phyloP scores from a whole-genome alignment of 1,140 invertebrate genomes.

The Halesus radiatus region DNA sequence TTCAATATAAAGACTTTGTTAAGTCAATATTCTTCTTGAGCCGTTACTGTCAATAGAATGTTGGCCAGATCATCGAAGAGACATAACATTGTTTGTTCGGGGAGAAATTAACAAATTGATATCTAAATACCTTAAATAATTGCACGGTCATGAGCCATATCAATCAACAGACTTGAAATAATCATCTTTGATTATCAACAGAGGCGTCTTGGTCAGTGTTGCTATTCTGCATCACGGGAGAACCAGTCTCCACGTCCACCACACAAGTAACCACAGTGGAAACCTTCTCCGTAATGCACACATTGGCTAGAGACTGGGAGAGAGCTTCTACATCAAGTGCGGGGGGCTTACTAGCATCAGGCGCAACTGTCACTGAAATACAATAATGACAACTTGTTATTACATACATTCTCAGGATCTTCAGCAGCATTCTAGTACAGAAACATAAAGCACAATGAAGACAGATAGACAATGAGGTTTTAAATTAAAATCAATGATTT shows the following conservation, averaged over 20 bases:
- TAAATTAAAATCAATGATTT: not conserved
- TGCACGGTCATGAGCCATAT: slow-evolving; percentile 38
- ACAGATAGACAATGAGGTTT: too few relatives aligned
- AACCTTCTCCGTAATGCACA: not conserved
- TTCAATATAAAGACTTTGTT: slow-evolving; percentile 14
- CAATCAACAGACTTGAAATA: slow-evolving; percentile 15
- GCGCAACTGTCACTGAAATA: not conserved
- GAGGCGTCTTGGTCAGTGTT: not conserved
- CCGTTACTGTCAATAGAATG: slow-evolving; percentile 1
- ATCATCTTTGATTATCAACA: slow-evolving; percentile 29
- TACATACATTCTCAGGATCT: too few relatives aligned
- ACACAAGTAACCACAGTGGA: too few relatives aligned
- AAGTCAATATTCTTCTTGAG: slow-evolving; percentile 6
- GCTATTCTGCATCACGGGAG: not conserved
- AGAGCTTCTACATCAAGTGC: slow-evolving; percentile 1
- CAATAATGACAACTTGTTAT: too few relatives aligned
- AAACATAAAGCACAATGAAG: too few relatives aligned
- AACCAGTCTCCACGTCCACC: too few relatives aligned
- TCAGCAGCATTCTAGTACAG: too few relatives aligned
- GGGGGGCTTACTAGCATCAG: not conserved
- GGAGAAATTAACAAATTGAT: slow-evolving; percentile 29
- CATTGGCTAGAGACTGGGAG: slow-evolving; percentile 18
- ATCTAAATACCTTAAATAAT: slow-evolving; percentile 36
- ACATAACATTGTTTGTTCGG: not conserved
- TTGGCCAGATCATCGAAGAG: slow-evolving; percentile 3